Percentiles rank a stretch among this genome's conserved stretches.
Evolutionary conservation across 2,888 invertebrate species (phyloP).

Genomic region (Crioceris asparagi): DNA sequence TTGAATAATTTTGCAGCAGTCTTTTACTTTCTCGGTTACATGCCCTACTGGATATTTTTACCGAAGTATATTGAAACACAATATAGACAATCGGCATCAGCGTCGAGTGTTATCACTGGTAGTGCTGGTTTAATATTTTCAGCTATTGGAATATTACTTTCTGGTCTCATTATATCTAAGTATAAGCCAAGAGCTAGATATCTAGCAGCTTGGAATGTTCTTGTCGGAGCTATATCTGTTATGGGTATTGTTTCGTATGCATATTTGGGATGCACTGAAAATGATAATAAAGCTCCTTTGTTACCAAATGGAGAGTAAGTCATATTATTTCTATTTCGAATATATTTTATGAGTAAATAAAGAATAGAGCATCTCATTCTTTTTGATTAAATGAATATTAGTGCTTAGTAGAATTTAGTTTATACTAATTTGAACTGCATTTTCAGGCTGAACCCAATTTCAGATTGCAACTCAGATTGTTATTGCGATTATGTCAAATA

Average conservation of each 20-base stretch:
- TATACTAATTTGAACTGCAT: conserved; percentile 1
- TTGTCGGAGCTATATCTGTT: conserved; percentile 52
- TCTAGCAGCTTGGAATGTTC: conserved; percentile 59
- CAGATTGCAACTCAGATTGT: conserved; percentile 53
- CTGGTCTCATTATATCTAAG: conserved; percentile 54
- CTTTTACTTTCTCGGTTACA: conserved; percentile 60
- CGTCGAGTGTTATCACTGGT: conserved; percentile 64
- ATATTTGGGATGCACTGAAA: conserved; percentile 54
- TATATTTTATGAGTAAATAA: no score
- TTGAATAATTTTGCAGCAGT: conserved; percentile 63
- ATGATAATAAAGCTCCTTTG: conserved; percentile 42
- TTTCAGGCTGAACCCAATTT: conserved; percentile 37
- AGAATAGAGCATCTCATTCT: no score
- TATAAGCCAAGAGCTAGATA: conserved; percentile 55
- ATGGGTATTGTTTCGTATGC: conserved; percentile 53
- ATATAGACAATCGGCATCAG: conserved; percentile 64
- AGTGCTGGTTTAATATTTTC: conserved; percentile 59
- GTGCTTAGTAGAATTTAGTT: no score
- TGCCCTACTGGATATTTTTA: conserved; percentile 70
- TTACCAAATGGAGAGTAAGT: conserved; percentile 36
- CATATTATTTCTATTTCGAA: no score
- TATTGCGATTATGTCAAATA: conserved; percentile 61
- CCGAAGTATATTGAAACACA: conserved; percentile 78
- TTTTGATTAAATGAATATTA: no score
- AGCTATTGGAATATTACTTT: conserved; percentile 55